Evolutionary conservation across 2,888 invertebrate genomes (phyloP), one percentile per base, ranked within the genome.

Genomic region (Papilio elwesi): DNA sequence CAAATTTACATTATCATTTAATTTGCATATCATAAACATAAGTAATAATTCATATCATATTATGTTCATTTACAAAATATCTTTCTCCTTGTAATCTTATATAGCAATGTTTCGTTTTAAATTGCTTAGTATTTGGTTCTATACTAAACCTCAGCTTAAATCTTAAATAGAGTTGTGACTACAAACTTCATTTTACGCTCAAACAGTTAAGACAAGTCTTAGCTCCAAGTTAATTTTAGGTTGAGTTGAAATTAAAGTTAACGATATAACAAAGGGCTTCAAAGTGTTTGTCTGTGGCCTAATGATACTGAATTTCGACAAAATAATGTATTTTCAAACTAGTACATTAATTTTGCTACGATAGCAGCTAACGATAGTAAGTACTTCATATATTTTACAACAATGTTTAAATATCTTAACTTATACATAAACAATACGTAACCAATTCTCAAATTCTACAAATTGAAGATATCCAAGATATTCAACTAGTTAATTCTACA

Each of bases 151-250:
- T 55, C 55, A 57, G 13, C 55, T 57, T 36, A 57, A 36, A 12
- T 57, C 55, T 16, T 57, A 43, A 43, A 43, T 51, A 36, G 55
- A 57, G 7, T 26, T 57, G 13, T 57, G 13, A 36, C 13, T 36
- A 11, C 36, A 57, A 57, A 59, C n/a, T 59, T 59, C 13, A 59
- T 38, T 59, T 57, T 59, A 59, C n/a, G 38, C 38, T 59, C 38
- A 38, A n/a, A 59, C 38, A 38, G 8, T 59, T 38, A 59, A n/a
- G 43, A 43, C 43, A 3, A 59, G 57, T 38, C 38, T 59, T 36
- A 38, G 12, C 2, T 38, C 38, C 16, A 13, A 13, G 38, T 13
- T 38, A 59, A 59, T 38, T 59, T 59, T 59, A 38, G 38, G 13
- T 38, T 38, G n/a, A 59, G 4, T 13, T 38, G 8, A 59, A 59